These are phyloP conservation scores for Epizoanthus stellaris DNA, from an alignment of 92 coral and sea anemone genomes.

Conservation along the genomic window DNA sequence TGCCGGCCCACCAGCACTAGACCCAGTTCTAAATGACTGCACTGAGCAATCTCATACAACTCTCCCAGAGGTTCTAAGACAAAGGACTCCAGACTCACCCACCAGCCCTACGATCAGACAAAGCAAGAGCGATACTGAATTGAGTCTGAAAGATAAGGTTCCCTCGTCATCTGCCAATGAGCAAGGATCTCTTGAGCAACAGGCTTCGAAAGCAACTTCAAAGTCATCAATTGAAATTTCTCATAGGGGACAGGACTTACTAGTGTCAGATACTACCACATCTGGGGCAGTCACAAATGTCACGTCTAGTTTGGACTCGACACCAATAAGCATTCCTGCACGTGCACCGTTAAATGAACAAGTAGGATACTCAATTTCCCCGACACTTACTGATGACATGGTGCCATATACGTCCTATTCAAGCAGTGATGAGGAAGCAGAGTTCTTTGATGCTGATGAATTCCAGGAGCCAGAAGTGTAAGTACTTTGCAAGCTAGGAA, in stretches of 20 bases:
- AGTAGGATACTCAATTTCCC: constrained; percentile 72
- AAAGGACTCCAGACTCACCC: constrained; percentile 28
- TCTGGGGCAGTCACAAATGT: constrained; percentile 34
- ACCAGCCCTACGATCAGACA: constrained; percentile 61
- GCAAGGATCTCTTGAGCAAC: constrained; percentile 35
- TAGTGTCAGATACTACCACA: constrained; percentile 24
- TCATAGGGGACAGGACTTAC: constrained; percentile 42
- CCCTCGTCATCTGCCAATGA: constrained; percentile 51
- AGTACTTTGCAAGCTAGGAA: background rate
- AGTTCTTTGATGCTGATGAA: constrained; percentile 98
- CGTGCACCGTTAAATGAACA: constrained; percentile 56
- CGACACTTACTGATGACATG: constrained; percentile 62
- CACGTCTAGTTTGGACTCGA: constrained; percentile 21
- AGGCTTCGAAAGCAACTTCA: constrained; percentile 60
- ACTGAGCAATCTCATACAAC: background rate
- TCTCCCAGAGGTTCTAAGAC: constrained; percentile 24
- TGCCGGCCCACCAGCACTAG: background rate
- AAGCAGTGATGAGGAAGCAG: constrained; percentile 97
- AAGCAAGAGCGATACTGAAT: constrained; percentile 83
- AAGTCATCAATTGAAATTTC: constrained; percentile 76
- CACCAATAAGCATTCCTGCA: constrained; percentile 2
- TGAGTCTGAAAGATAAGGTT: constrained; percentile 59
- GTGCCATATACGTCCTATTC: constrained; percentile 96
- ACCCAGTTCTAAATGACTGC: constrained; percentile 1
- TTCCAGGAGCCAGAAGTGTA: constrained; percentile 65